These are phyloP conservation scores for Petroica traversi DNA, from an alignment of 2,113 vertebrate genomes.

Conservation along the genomic window DNA sequence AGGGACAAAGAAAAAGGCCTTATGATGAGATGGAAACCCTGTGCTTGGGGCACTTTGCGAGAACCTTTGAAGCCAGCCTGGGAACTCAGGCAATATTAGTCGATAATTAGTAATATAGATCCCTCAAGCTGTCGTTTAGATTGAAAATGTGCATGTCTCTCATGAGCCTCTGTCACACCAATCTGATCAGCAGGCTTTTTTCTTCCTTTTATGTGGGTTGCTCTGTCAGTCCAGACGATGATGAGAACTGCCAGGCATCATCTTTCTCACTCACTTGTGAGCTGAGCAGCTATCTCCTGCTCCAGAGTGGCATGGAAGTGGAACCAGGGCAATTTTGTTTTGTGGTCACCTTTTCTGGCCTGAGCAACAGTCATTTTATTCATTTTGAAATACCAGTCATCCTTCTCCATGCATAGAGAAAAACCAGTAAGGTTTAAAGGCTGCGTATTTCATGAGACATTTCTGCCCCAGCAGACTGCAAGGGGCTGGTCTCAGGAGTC, in stretches of 20 bases:
- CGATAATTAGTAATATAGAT: conserved; percentile 69
- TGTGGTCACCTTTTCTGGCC: conserved; percentile 22
- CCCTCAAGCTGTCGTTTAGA: conserved; percentile 50
- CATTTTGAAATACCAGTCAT: background rate
- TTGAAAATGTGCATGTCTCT: conserved; percentile 59
- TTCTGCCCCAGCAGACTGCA: background rate
- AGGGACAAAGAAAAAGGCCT: conserved; percentile 27
- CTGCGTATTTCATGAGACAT: accelerated
- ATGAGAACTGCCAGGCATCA: conserved; percentile 60
- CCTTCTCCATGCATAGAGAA: background rate
- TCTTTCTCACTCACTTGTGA: conserved; percentile 62
- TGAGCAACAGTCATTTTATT: background rate
- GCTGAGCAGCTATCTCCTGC: conserved; percentile 10
- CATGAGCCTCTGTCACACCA: conserved; percentile 52
- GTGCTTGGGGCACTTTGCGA: conserved; percentile 9
- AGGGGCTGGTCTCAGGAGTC: background rate
- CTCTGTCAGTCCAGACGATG: conserved; percentile 33
- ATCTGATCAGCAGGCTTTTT: conserved; percentile 65
- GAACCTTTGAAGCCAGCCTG: conserved; percentile 65
- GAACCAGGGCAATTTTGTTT: background rate
- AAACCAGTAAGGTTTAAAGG: background rate
- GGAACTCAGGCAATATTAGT: conserved; percentile 62
- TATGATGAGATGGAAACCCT: conserved; percentile 34
- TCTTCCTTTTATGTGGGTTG: conserved; percentile 69
- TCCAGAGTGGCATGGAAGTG: background rate